Evolutionary conservation across 2,113 vertebrate genomes (phyloP).

Genomic region (Propithecus coquereli): DNA sequence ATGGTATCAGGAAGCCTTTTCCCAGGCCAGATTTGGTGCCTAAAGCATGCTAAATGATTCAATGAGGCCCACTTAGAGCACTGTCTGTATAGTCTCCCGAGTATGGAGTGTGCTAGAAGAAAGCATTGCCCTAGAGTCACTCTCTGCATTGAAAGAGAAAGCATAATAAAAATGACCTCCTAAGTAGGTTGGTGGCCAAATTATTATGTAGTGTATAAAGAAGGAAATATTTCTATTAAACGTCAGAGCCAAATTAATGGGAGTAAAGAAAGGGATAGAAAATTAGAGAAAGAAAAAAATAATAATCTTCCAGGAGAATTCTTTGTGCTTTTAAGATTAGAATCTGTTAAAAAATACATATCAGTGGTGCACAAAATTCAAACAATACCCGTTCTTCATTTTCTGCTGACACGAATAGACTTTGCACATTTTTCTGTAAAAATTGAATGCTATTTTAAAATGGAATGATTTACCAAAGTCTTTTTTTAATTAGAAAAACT

Average conservation of each 20-base stretch:
- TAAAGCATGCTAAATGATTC: not conserved
- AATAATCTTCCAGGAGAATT: not conserved
- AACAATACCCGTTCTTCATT: not conserved
- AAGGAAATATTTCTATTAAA: not conserved
- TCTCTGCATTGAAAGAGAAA: conserved; percentile 29
- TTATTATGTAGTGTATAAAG: not conserved
- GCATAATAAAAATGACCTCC: not conserved
- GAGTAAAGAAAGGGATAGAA: not conserved
- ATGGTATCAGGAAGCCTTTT: not conserved
- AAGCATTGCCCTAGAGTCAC: not conserved
- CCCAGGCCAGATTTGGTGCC: not conserved
- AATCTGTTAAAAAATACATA: not conserved
- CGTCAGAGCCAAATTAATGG: not conserved
- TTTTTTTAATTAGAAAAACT: not conserved
- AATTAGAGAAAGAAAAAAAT: not conserved
- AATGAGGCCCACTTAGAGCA: not conserved
- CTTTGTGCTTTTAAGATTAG: conserved; percentile 13
- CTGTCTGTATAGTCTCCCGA: not conserved
- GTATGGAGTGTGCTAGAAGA: not conserved
- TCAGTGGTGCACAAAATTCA: not conserved
- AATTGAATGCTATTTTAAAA: not conserved
- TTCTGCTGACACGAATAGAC: not conserved
- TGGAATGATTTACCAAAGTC: not conserved
- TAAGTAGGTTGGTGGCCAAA: conserved; percentile 44
- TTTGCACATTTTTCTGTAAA: not conserved